These are phyloP conservation scores for Leistus spinibarbis DNA, from an alignment of 2,888 invertebrate species.

Conservation along the genomic window DNA sequence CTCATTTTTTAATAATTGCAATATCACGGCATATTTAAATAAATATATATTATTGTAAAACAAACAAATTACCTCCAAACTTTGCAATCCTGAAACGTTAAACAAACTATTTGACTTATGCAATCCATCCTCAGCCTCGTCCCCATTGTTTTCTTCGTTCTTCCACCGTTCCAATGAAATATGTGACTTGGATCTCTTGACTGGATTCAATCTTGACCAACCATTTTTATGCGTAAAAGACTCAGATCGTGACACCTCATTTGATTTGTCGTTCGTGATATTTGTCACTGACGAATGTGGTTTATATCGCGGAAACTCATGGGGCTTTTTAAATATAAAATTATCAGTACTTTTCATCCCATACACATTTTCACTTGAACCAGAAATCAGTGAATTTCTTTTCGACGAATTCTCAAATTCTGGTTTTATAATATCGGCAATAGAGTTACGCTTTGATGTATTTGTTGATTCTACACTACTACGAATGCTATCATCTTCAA, in stretches of 20 bases:
- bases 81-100: conserved; percentile 58
- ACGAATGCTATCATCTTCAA: conserved; percentile 56
- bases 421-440: conserved; percentile 33
- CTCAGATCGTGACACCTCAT: conserved; percentile 50
- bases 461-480: conserved; percentile 50
- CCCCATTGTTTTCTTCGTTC: conserved; percentile 40
- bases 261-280: conserved; percentile 14
- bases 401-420: conserved; percentile 4
- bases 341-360: conserved; percentile 45
- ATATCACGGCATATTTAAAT: neutral
- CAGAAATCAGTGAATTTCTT: conserved; percentile 42
- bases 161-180: conserved; percentile 54
- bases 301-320: conserved; percentile 30
- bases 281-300: conserved; percentile 8
- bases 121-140: conserved; percentile 42
- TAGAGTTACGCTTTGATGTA: conserved; percentile 43
- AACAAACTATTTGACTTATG: conserved; percentile 55
- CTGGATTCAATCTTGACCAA: conserved; percentile 52
- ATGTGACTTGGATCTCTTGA: conserved; percentile 58
- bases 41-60: neutral
- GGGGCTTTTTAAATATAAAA: conserved; percentile 49
- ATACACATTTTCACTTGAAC: conserved; percentile 51
- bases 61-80: conserved; percentile 54
- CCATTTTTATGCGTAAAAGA: conserved; percentile 44
- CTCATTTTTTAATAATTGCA: too few relatives aligned